These are phyloP conservation scores for Geotrupes spiniger DNA, from an alignment of 2,888 invertebrate genomes.

Conservation along the genomic window DNA sequence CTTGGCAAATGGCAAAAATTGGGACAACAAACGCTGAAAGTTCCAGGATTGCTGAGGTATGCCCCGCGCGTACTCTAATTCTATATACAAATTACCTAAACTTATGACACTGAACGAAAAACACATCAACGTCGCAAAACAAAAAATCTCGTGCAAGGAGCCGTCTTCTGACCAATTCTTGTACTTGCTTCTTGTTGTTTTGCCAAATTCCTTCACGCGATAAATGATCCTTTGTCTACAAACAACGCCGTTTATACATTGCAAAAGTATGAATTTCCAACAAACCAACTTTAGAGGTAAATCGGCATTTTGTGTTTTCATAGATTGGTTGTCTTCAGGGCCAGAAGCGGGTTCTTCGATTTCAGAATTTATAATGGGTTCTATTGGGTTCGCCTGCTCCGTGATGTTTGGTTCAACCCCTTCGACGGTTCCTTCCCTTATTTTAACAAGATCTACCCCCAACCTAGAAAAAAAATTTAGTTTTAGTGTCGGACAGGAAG, in stretches of 20 bases:
- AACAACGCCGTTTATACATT: slow-evolving; percentile 20
- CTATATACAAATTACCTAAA: slow-evolving; percentile 43
- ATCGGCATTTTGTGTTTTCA: slow-evolving; percentile 9
- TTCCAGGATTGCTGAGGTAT: slow-evolving; percentile 2
- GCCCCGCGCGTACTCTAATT: slow-evolving; percentile 36
- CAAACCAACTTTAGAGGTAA: slow-evolving; percentile 23
- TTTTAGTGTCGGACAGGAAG: not conserved
- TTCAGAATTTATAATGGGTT: slow-evolving; percentile 2
- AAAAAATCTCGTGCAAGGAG: slow-evolving; percentile 40
- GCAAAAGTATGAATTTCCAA: not conserved
- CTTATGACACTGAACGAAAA: slow-evolving; percentile 44
- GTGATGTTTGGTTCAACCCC: slow-evolving; percentile 14
- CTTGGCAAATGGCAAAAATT: slow-evolving; percentile 6
- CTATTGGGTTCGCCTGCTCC: slow-evolving; percentile 4
- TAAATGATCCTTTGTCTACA: slow-evolving; percentile 33
- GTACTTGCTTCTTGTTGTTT: slow-evolving; percentile 30
- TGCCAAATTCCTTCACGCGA: slow-evolving; percentile 26
- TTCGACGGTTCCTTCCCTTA: slow-evolving; percentile 40
- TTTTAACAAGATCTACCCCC: slow-evolving; percentile 46
- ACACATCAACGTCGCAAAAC: slow-evolving; percentile 43
- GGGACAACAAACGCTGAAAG: slow-evolving; percentile 3
- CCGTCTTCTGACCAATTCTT: slow-evolving; percentile 37
- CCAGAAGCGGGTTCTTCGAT: not conserved
- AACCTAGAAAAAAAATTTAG: slow-evolving; percentile 36
- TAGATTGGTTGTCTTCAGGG: slow-evolving; percentile 1